A percentile compares a stretch with the other conserved stretches of the same genome.
phyloP scores from a whole-genome alignment of 1,140 invertebrate species.

The Adelges cooleyi region DNA sequence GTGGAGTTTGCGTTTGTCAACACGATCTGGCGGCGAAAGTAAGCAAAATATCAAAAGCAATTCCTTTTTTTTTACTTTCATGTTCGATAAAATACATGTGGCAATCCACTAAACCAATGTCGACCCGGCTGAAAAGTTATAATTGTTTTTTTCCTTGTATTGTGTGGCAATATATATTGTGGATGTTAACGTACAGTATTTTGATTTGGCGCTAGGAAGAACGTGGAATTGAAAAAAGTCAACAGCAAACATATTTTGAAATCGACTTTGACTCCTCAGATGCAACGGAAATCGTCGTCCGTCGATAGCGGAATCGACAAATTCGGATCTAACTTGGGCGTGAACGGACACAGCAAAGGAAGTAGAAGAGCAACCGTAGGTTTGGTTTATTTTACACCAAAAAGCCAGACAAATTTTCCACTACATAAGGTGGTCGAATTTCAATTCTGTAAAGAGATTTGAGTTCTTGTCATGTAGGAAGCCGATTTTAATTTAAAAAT shows the following conservation, averaged over 20 bases:
- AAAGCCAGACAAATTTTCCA: too few species aligned
- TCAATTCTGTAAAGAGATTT: too few species aligned
- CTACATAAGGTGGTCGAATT: too few species aligned
- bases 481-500: too few species aligned
- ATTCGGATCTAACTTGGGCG: background rate
- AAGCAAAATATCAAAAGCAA: conserved; percentile 29
- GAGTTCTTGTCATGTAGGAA: too few species aligned
- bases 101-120: background rate
- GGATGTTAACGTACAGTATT: background rate
- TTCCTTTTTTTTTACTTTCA: too few species aligned
- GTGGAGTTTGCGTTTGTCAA: conserved; percentile 85
- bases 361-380: conserved; percentile 1
- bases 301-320: conserved; percentile 1
- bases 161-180: too few species aligned
- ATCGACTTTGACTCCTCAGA: conserved; percentile 63
- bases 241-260: conserved; percentile 72
- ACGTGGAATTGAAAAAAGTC: conserved; percentile 67
- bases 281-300: conserved; percentile 44
- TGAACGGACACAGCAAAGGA: background rate
- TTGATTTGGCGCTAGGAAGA: conserved; percentile 46
- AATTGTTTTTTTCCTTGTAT: background rate
- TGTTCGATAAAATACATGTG: too few species aligned
- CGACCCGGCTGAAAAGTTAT: too few species aligned
- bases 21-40: conserved; percentile 73
- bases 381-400: too few species aligned